Base-by-base conservation (phyloP, 2,888 invertebrate genomes). In the Morpho helenor region DNA sequence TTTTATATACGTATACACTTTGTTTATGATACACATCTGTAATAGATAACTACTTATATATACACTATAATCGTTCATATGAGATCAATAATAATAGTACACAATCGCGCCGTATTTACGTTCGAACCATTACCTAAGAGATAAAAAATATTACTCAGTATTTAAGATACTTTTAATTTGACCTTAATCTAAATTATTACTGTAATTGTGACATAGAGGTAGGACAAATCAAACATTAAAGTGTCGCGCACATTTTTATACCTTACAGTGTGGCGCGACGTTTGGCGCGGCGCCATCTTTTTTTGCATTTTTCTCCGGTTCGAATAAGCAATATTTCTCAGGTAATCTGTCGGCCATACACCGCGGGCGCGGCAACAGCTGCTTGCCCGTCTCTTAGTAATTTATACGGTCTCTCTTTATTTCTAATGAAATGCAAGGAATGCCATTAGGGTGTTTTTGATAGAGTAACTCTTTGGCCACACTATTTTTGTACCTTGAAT, bases 301-400 rank as follows among this genome's bases (percentile, higher is more conserved):
- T 69, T 71, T 71, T 64, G 66, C 68, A 67, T 70, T 74, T 72
- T 69, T 68, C 52, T 54, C 39, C 48, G 61, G 52, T 66, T 68
- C 60, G 63, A 70, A 53, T 65, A 68, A 66, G 66, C 69, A 60
- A 74, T 73, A 75, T 75, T 72, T 74, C 76, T 71, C 83, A 82
- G 82, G 83, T 84, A 79, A 82, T 80, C 75, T 75, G 72, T 72
- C 70, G 68, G 61, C 63, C 64, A 62, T 66, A 66, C 44, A 48
- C 45, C 59, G 54, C 57, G 65, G 50, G 67, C 65, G 65, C 68
- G 69, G 66, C 66, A 71, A 73, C 77, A 76, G 78, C 76, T 78
- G 76, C 68, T 70, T 66, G 59, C 62, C 65, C 54, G 50, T 61
- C 66, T 65, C 42, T n/a, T 23, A 23, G 57, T 67, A 61, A 67